Percentiles rank a stretch among this genome's conserved stretches.
phyloP scores from a whole-genome alignment of 2,113 vertebrate genomes.

The Pollimyrus isidori region DNA sequence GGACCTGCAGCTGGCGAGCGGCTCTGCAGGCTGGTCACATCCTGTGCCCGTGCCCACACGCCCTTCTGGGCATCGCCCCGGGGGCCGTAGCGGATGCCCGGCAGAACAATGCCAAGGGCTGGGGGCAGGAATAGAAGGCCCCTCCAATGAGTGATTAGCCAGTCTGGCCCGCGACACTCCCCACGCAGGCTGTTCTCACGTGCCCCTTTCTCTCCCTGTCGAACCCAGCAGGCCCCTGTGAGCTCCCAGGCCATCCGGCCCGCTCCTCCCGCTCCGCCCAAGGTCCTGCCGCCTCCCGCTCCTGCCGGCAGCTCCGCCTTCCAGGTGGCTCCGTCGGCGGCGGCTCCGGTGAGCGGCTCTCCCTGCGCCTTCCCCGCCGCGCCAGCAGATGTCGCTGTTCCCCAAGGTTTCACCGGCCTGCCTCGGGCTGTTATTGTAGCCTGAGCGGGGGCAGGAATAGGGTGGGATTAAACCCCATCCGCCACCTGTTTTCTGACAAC shows the following conservation, averaged over 20 bases:
- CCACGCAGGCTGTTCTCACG: background rate
- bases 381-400: background rate
- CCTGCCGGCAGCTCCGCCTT: conserved; percentile 50
- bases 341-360: conserved; percentile 45
- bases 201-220: conserved; percentile 24
- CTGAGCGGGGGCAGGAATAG: background rate
- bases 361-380: background rate
- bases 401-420: background rate
- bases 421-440: background rate
- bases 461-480: background rate
- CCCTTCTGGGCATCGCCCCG: background rate
- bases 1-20: conserved; percentile 11
- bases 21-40: background rate
- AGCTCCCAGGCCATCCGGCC: conserved; percentile 58
- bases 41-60: background rate
- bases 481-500: background rate
- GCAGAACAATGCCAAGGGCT: background rate
- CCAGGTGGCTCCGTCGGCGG: conserved; percentile 51
- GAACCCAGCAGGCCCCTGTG: conserved; percentile 54
- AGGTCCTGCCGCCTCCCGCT: conserved; percentile 56
- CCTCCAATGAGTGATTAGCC: background rate
- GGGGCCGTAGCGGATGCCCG: background rate
- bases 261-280: conserved; percentile 57
- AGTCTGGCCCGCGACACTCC: background rate
- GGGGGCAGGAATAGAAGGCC: background rate